A percentile compares a stretch with the other conserved stretches of the same genome.
These are phyloP conservation scores for Chironomus striatipennis DNA, from an alignment of 1,140 invertebrate species.

Conservation along the genomic window DNA sequence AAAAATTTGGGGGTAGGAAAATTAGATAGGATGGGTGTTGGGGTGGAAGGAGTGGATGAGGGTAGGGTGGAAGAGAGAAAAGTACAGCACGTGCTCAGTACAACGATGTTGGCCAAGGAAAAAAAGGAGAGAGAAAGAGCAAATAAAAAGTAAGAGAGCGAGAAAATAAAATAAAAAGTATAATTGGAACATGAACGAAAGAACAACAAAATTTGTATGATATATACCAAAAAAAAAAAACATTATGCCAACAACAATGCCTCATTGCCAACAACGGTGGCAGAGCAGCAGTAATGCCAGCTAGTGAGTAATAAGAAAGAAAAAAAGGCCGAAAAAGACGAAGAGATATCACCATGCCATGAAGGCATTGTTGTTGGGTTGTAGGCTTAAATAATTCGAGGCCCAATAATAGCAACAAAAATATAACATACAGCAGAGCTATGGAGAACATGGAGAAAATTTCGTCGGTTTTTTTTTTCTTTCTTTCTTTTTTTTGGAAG, in stretches of 20 bases:
- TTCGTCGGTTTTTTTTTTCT: slow-evolving; percentile 10
- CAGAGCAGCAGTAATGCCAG: background rate
- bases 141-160: background rate
- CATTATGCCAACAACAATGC: background rate
- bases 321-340: background rate
- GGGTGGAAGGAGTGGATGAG: background rate
- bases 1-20: background rate
- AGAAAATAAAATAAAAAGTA: background rate
- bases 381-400: slow-evolving; percentile 12
- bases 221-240: background rate
- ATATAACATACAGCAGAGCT: background rate
- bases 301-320: background rate
- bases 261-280: background rate
- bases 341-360: background rate
- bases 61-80: background rate
- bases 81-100: slow-evolving; percentile 3
- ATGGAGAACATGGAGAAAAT: background rate
- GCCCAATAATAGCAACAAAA: slow-evolving; percentile 1
- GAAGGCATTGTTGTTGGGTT: background rate
- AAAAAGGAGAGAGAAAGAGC: background rate
- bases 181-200: slow-evolving; percentile 1
- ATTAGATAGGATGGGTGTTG: background rate
- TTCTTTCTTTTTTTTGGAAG: background rate
- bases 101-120: background rate
- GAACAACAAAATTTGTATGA: background rate